Base-by-base conservation (phyloP, 1,140 invertebrate species). In the Drosophila ironensis region DNA sequence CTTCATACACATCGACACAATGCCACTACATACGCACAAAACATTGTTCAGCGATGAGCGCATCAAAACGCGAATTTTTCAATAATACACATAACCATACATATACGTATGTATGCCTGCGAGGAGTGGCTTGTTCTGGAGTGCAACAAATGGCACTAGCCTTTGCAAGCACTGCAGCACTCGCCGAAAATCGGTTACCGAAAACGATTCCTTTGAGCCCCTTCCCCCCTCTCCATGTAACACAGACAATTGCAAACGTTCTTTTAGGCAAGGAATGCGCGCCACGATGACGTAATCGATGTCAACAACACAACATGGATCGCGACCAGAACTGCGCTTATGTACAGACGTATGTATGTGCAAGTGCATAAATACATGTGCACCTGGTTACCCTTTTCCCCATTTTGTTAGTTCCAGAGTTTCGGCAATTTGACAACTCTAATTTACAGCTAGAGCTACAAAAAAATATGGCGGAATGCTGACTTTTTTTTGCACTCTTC, bases 21-120 rank as follows among this genome's bases (percentile, higher is more conserved):
- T 2, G 20, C 20, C 20, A 3, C 20, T n/a, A 51, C 11, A 59
- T 28, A 53, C 56, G 42, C 48, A 74, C 38, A 45, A 40, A 47
- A 57, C 75, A 86, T 86, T 80, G 61, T 67, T 86, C 45, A 53
- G 80, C 80, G 80, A 86, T 86, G 80, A 86, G 81, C 75, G 74
- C 80, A 86, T 86, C 80, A 80, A 86, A 70, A 86, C 81, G 74
- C 80, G 71, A 86, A 86, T 75, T 86, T 80, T 70, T 86, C 78
- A 82, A 82, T 82, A 78, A 84, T n/a, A n/a, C n/a, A n/a, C n/a
- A n/a, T n/a, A n/a, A n/a, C n/a, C n/a, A n/a, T n/a, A n/a, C n/a
- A n/a, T n/a, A n/a, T n/a, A n/a, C n/a, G 86, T 86, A 78, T 73
- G 56, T 80, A 69, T 73, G 50, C 20, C 50, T 46, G 27, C 45